Percentiles rank a stretch among this genome's conserved stretches.
Conservation (phyloP, 2,888 invertebrate genomes). For the Aromia moschata region DNA sequence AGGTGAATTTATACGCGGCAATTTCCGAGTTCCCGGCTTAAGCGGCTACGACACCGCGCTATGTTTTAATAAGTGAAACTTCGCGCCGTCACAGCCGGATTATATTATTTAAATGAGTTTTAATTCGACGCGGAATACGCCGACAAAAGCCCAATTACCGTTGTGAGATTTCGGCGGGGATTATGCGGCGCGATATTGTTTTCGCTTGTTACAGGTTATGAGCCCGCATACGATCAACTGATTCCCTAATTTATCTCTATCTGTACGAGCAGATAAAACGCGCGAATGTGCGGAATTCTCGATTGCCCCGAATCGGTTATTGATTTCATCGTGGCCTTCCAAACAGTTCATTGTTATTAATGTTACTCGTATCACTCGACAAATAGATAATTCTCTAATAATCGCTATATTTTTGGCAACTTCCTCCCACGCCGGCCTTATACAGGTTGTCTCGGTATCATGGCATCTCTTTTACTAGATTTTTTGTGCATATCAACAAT, state of each 20-base stretch:
- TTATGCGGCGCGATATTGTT: constrained; percentile 52
- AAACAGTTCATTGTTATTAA: constrained; percentile 17
- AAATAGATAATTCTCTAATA: constrained; percentile 17
- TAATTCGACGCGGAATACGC: constrained; percentile 57
- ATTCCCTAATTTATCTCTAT: constrained; percentile 51
- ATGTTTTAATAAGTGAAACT: constrained; percentile 61
- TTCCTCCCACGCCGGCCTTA: background rate
- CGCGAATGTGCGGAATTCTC: constrained; percentile 38
- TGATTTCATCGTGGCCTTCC: constrained; percentile 39
- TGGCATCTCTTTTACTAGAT: too few species aligned
- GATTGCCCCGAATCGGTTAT: constrained; percentile 48
- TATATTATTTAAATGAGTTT: constrained; percentile 62
- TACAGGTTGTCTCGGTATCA: too few species aligned
- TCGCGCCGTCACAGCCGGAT: constrained; percentile 51
- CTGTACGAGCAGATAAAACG: constrained; percentile 47
- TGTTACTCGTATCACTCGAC: constrained; percentile 22
- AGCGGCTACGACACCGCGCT: constrained; percentile 56
- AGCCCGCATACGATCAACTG: constrained; percentile 51
- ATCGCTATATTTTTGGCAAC: background rate
- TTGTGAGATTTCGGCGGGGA: constrained; percentile 48
- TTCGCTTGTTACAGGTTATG: constrained; percentile 47
- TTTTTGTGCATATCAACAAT: too few species aligned
- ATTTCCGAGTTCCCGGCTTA: constrained; percentile 64
- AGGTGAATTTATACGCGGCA: constrained; percentile 67
- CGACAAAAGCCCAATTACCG: constrained; percentile 59